Percentiles rank a stretch among this genome's conserved stretches.
Evolutionary conservation across 2,113 vertebrate genomes (phyloP).

Genomic region (Oreochromis spilurus): DNA sequence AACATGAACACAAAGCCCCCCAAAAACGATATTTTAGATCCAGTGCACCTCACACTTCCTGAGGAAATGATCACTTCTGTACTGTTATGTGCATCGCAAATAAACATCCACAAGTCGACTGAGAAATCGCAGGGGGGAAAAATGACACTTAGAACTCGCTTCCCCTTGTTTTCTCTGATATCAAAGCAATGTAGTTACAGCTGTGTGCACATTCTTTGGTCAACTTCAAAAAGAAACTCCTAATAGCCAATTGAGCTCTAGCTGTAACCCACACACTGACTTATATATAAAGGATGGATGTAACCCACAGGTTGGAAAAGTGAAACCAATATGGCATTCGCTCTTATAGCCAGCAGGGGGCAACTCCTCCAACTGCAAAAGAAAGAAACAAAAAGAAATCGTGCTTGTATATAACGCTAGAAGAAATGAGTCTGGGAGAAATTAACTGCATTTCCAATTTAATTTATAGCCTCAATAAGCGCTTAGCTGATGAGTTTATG

Average conservation of each 20-base stretch:
- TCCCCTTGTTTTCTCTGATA: neutral
- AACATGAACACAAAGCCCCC: neutral
- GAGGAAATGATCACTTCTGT: neutral
- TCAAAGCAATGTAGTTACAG: neutral
- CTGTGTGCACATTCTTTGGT: neutral
- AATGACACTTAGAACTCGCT: neutral
- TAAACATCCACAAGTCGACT: neutral
- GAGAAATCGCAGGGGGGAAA: rapidly evolving
- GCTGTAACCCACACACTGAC: neutral
- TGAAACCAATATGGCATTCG: neutral
- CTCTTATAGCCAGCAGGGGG: neutral
- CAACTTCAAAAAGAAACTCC: neutral
- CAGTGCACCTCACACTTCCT: neutral
- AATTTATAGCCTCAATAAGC: neutral
- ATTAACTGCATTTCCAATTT: neutral
- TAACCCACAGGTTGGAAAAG: neutral
- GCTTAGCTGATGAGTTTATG: neutral
- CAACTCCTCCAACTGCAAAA: neutral
- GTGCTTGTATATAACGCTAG: neutral
- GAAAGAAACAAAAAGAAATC: neutral
- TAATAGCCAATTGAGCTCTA: neutral
- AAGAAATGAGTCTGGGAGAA: neutral
- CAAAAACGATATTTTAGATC: neutral
- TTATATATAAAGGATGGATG: neutral
- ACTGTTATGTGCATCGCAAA: neutral